phyloP scores from a whole-genome alignment of 1,140 invertebrate genomes.

The Cepaea nemoralis region DNA sequence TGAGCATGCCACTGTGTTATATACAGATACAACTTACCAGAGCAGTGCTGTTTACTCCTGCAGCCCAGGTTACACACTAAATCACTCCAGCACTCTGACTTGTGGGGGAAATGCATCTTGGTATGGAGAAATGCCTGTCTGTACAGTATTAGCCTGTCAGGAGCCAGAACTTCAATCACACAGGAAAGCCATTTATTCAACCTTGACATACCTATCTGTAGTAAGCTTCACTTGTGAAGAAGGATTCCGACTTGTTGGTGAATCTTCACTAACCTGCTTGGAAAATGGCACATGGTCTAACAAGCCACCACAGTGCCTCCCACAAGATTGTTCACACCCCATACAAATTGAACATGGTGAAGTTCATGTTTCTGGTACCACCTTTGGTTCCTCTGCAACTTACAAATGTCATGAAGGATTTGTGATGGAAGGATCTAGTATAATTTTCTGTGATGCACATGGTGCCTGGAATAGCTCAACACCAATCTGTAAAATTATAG shows the following conservation, averaged over 20 bases:
- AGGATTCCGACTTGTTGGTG: constrained; percentile 86
- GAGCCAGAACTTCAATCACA: neutral
- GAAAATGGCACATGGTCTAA: constrained; percentile 89
- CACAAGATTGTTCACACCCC: constrained; percentile 56
- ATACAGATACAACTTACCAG: constrained; percentile 1
- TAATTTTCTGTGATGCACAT: constrained; percentile 45
- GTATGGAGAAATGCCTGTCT: constrained; percentile 13
- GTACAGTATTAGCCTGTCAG: neutral
- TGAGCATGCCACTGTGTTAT: neutral
- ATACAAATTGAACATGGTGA: neutral
- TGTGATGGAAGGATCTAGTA: constrained; percentile 74
- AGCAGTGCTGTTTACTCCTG: constrained; percentile 3
- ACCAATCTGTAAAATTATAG: constrained; percentile 30
- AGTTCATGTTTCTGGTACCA: constrained; percentile 31
- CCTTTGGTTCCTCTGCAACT: constrained; percentile 20
- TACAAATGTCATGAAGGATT: constrained; percentile 26
- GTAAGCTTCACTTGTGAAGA: constrained; percentile 86
- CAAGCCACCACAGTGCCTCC: constrained; percentile 85
- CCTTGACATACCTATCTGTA: constrained; percentile 78
- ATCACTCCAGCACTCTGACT: neutral
- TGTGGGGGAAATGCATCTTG: constrained; percentile 18
- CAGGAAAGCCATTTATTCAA: constrained; percentile 66
- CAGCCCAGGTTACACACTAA: constrained; percentile 9
- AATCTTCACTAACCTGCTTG: constrained; percentile 80
- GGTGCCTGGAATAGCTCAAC: constrained; percentile 48